These are phyloP conservation scores for Lytechinus pictus DNA, from an alignment of 35 echinoderm and acorn worm species.

Conservation along the genomic window DNA sequence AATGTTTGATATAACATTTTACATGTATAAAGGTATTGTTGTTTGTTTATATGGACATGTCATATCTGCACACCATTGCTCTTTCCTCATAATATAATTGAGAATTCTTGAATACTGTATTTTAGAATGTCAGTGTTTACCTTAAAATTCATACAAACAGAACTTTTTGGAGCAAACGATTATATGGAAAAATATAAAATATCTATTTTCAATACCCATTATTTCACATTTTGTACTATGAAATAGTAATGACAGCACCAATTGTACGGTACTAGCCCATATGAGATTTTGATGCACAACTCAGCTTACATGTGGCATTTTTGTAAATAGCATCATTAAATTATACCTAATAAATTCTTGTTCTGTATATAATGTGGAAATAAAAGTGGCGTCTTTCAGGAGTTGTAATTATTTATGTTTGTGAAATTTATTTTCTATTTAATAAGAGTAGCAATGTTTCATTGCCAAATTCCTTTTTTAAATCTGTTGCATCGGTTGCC, in stretches of 20 bases:
- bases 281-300: slow-evolving; percentile 18
- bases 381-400: neutral
- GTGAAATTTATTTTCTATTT: neutral
- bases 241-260: neutral
- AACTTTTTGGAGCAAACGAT: neutral
- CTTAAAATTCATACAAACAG: neutral
- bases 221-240: slow-evolving; percentile 18
- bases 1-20: too few relatives aligned
- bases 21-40: too few relatives aligned
- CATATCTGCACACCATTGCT: neutral
- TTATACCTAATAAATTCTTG: slow-evolving; percentile 20
- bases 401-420: neutral
- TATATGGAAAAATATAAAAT: neutral
- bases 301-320: slow-evolving; percentile 10
- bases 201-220: neutral
- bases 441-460: too few relatives aligned
- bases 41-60: neutral
- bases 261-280: neutral
- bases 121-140: neutral
- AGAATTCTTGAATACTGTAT: neutral
- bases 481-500: too few relatives aligned
- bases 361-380: slow-evolving; percentile 20
- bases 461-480: too few relatives aligned
- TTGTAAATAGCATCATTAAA: slow-evolving; percentile 14
- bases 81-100: neutral